A percentile compares a stretch with the other conserved stretches of the same genome.
Evolutionary conservation across 2,113 vertebrate genomes (phyloP).

Genomic region (Malurus cyaneus): DNA sequence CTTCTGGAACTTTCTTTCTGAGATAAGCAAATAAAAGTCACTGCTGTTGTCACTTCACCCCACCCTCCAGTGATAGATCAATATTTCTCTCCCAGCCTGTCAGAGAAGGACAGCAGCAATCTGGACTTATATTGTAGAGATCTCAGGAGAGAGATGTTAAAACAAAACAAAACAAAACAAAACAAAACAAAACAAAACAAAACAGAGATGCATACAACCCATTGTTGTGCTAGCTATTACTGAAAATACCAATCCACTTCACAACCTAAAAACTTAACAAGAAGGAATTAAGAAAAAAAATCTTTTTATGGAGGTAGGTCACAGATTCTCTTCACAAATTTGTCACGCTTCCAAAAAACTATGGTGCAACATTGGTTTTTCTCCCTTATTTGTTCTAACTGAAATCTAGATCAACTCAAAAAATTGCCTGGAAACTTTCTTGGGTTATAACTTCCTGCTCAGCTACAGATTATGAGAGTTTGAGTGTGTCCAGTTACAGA

Average conservation of each 20-base stretch:
- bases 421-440: background rate
- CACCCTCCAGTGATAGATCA: background rate
- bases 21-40: background rate
- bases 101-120: constrained; percentile 9
- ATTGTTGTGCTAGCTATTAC: background rate
- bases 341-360: background rate
- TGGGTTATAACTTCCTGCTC: background rate
- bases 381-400: background rate
- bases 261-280: fast-evolving
- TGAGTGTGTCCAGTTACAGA: background rate
- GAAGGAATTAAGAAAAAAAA: background rate
- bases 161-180: background rate
- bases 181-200: background rate
- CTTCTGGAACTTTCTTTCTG: background rate
- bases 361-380: background rate
- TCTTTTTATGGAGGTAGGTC: background rate
- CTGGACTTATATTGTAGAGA: background rate
- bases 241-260: background rate
- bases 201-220: background rate
- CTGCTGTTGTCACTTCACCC: constrained; percentile 4
- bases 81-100: background rate
- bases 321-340: background rate
- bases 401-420: background rate
- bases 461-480: background rate
- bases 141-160: background rate